A percentile compares a stretch with the other conserved stretches of the same genome.
These are phyloP conservation scores for Clivina fossor DNA, from an alignment of 2,888 invertebrate species.

Conservation along the genomic window DNA sequence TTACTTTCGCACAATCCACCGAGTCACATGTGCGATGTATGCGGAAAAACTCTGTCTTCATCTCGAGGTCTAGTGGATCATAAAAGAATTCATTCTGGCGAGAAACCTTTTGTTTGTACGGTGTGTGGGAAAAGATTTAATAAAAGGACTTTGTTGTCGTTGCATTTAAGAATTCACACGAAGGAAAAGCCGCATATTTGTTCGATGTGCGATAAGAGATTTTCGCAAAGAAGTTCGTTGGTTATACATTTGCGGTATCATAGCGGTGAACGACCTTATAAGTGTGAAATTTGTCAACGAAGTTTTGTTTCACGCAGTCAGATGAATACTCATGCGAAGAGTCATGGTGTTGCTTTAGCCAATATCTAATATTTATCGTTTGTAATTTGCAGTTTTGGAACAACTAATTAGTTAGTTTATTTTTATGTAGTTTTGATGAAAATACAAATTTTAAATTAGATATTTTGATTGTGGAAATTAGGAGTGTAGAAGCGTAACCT, in stretches of 20 bases:
- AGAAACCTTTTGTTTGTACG: conserved; percentile 54
- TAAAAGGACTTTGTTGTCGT: conserved; percentile 40
- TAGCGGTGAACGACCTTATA: conserved; percentile 53
- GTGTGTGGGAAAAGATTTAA: conserved; percentile 42
- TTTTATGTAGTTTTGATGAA: no score
- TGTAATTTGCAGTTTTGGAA: no score
- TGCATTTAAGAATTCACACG: conserved; percentile 57
- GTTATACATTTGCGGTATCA: conserved; percentile 50
- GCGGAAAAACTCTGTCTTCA: conserved; percentile 54
- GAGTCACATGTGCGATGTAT: conserved; percentile 49
- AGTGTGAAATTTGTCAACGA: conserved; percentile 54
- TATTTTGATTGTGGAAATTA: no score
- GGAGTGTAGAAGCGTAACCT: no score
- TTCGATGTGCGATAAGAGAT: conserved; percentile 57
- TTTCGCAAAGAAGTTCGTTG: conserved; percentile 56
- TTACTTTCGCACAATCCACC: conserved; percentile 25
- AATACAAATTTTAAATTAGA: no score
- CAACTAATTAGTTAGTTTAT: no score
- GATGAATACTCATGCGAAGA: conserved; percentile 34
- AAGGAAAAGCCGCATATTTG: conserved; percentile 58
- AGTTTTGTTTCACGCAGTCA: conserved; percentile 48
- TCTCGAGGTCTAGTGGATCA: conserved; percentile 53
- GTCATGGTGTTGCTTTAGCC: conserved; percentile 19
- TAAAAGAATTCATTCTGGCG: conserved; percentile 55
- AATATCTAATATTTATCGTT: conserved; percentile 39